Conservation (phyloP, 2,888 invertebrate species). For the Rhopalosiphum nymphaeae region DNA sequence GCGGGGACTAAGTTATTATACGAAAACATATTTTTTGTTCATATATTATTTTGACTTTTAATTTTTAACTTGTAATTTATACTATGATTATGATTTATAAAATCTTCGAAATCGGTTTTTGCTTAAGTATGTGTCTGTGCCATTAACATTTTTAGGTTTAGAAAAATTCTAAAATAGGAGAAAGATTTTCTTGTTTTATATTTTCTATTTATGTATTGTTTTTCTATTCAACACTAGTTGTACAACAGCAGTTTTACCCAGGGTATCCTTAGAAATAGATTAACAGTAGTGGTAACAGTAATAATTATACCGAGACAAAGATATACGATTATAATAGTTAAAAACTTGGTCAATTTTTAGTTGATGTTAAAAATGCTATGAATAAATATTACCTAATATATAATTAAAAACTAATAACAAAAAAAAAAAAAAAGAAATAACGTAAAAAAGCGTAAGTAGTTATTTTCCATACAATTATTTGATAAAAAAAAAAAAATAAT, state of each 20-base stretch:
- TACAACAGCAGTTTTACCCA: neutral
- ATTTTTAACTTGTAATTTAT: neutral
- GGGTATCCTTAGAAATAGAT: slow-evolving; percentile 47
- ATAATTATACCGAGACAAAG: slow-evolving; percentile 29
- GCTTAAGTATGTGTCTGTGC: neutral
- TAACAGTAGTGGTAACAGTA: slow-evolving; percentile 54
- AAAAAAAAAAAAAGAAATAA: neutral
- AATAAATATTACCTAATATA: neutral
- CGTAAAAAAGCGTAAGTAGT: slow-evolving; percentile 3
- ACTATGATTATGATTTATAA: neutral
- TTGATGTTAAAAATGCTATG: slow-evolving; percentile 31
- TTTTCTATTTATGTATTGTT: neutral
- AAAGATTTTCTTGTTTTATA: neutral
- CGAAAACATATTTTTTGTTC: neutral
- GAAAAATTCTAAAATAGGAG: neutral
- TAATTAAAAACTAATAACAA: neutral
- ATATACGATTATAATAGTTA: slow-evolving; percentile 13
- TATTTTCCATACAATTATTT: neutral
- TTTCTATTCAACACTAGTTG: slow-evolving; percentile 20
- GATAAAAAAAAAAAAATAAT: neutral
- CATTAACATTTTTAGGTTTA: neutral
- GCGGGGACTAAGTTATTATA: neutral
- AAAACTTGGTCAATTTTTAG: slow-evolving; percentile 15
- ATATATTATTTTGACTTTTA: neutral
- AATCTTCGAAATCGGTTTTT: neutral